phyloP scores from a whole-genome alignment of 2,888 invertebrate species.

The Epirrhoe tristata region DNA sequence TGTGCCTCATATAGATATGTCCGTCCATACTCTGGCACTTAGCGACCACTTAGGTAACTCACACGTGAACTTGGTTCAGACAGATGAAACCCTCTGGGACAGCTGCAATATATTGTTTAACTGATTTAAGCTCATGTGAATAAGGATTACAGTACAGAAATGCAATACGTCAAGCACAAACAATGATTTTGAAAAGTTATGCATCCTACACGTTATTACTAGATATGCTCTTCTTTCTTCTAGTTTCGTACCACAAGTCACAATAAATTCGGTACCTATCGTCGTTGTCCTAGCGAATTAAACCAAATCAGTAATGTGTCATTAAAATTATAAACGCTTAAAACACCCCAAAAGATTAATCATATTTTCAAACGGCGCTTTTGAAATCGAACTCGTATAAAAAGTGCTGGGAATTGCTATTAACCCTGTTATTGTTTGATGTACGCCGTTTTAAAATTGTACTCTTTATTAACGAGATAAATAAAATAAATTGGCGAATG shows the following conservation, averaged over 20 bases:
- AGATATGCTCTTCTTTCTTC: too few relatives aligned
- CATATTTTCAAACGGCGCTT: not conserved
- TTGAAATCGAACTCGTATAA: conserved; percentile 1
- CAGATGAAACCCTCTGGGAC: conserved; percentile 2
- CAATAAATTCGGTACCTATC: not conserved
- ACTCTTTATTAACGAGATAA: conserved; percentile 23
- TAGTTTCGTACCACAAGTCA: too few relatives aligned
- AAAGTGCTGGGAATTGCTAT: not conserved
- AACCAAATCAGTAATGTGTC: too few relatives aligned
- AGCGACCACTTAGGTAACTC: not conserved
- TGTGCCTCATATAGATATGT: conserved; percentile 3
- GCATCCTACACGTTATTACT: too few relatives aligned
- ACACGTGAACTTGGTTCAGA: conserved; percentile 7
- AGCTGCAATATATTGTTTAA: not conserved
- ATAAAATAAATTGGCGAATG: conserved; percentile 20
- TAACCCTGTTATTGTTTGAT: conserved; percentile 26
- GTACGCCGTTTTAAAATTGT: conserved; percentile 16
- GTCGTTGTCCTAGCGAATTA: too few relatives aligned
- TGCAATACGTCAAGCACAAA: too few relatives aligned
- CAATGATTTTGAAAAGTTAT: too few relatives aligned
- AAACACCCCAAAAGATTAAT: not conserved
- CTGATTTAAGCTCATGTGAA: conserved; percentile 3
- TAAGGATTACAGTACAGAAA: not conserved
- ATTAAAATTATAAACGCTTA: not conserved
- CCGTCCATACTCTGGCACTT: not conserved